phyloP scores from a whole-genome alignment of 2,113 vertebrate species.

The Macquaria ambigua region DNA sequence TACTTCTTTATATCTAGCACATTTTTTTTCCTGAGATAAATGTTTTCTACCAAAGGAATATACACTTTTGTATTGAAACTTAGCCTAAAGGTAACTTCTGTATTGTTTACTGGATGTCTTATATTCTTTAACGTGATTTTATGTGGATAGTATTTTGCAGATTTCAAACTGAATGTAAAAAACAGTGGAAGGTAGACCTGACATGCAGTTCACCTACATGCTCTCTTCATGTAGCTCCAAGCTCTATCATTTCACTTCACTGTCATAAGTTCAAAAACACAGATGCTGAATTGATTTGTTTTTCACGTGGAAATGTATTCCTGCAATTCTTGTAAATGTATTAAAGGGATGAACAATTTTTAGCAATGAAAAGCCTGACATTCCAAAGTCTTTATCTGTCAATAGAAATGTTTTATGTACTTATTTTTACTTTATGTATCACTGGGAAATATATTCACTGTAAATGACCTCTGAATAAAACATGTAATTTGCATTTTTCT shows the following conservation, averaged over 20 bases:
- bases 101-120: conserved; percentile 70
- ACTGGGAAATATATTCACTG: conserved; percentile 73
- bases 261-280: conserved; percentile 13
- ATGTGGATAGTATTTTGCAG: conserved; percentile 64
- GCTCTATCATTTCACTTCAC: conserved; percentile 20
- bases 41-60: conserved; percentile 82
- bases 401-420: conserved; percentile 76
- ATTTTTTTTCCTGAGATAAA: conserved; percentile 54
- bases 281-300: conserved; percentile 3
- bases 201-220: conserved; percentile 21
- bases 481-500: conserved; percentile 65
- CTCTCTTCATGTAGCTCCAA: conserved; percentile 20
- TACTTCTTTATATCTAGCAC: conserved; percentile 61
- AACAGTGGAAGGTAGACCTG: conserved; percentile 41
- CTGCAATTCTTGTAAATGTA: conserved; percentile 72
- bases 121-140: conserved; percentile 57
- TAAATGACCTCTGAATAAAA: conserved; percentile 76
- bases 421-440: conserved; percentile 77
- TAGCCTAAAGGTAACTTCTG: conserved; percentile 55
- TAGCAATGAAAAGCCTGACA: conserved; percentile 69
- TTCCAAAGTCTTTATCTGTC: conserved; percentile 76
- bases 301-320: conserved; percentile 23
- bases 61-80: conserved; percentile 70
- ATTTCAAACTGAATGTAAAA: conserved; percentile 69
- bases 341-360: conserved; percentile 49